Evolutionary conservation across 2,797 vertebrate genomes (phyloP).

Genomic region (Notamacropus eugenii): DNA sequence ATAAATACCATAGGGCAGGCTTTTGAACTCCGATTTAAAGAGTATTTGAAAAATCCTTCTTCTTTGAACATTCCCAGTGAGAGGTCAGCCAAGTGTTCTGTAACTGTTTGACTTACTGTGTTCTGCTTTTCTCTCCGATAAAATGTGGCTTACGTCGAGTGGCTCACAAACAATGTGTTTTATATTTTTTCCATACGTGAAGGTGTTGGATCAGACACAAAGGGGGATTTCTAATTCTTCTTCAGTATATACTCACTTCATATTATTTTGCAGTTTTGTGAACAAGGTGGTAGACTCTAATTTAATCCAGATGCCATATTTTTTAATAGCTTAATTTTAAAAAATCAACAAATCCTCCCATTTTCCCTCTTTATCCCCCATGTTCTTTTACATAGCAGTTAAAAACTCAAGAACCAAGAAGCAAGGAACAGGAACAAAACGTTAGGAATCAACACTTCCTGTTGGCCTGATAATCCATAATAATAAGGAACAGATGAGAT

Average conservation of each 20-base stretch:
- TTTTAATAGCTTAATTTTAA: conserved; percentile 16
- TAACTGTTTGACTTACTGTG: conserved; percentile 30
- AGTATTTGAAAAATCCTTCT: conserved; percentile 91
- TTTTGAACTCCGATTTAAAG: conserved; percentile 93
- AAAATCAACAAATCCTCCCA: conserved; percentile 21
- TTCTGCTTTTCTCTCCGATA: conserved; percentile 59
- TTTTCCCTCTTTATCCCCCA: not conserved
- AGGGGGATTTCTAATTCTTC: conserved; percentile 32
- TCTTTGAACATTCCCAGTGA: conserved; percentile 85
- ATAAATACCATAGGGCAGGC: conserved; percentile 94
- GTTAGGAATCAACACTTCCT: not conserved
- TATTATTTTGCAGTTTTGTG: conserved; percentile 20
- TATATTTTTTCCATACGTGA: conserved; percentile 10
- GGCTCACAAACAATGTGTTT: conserved; percentile 36
- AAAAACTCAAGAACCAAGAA: not conserved
- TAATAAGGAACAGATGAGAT: not conserved
- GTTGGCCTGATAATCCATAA: not conserved
- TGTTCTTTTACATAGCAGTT: not conserved
- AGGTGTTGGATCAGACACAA: not conserved
- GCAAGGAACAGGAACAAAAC: conserved; percentile 20
- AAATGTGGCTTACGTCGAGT: conserved; percentile 25
- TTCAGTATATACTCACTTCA: not conserved
- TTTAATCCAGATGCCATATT: not conserved
- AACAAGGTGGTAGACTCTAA: conserved; percentile 7
- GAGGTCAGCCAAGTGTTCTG: conserved; percentile 86